Percentiles rank a stretch among this genome's conserved stretches.
Conservation (phyloP, 1,140 invertebrate species). For the Nomia melanderi region DNA sequence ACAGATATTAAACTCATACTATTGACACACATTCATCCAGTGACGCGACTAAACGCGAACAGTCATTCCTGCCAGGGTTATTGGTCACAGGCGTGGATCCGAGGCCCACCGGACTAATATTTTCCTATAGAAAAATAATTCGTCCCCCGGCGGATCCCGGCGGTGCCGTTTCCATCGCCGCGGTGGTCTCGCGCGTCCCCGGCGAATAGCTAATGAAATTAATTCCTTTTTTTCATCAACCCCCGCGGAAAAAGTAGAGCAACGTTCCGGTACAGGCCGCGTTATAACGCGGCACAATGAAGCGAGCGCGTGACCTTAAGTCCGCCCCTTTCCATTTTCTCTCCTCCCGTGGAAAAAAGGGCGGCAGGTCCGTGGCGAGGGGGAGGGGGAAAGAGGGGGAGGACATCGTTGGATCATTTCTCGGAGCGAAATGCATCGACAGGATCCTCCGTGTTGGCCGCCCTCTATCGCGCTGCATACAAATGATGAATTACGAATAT, state of each 20-base stretch:
- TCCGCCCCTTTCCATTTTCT: slow-evolving; percentile 22
- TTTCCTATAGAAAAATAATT: slow-evolving; percentile 54
- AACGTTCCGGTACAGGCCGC: not conserved
- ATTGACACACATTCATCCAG: not conserved
- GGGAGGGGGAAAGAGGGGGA: not conserved
- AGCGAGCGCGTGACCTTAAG: slow-evolving; percentile 32
- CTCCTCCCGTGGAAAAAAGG: not conserved
- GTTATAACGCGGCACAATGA: slow-evolving; percentile 11
- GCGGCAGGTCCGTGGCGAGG: not conserved
- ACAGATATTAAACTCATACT: slow-evolving; percentile 13
- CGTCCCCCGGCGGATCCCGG: slow-evolving; percentile 32
- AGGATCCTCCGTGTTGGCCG: slow-evolving; percentile 60
- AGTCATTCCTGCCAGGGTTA: slow-evolving; percentile 6
- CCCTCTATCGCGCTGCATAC: slow-evolving; percentile 76
- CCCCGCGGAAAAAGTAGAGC: slow-evolving; percentile 25
- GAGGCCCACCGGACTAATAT: slow-evolving; percentile 24
- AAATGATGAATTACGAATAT: slow-evolving; percentile 81
- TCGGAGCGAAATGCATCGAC: slow-evolving; percentile 56
- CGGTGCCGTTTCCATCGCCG: slow-evolving; percentile 27
- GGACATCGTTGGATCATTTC: slow-evolving; percentile 65
- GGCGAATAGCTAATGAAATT: slow-evolving; percentile 64
- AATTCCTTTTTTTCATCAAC: slow-evolving; percentile 53
- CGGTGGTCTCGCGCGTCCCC: slow-evolving; percentile 23
- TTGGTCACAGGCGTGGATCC: not conserved
- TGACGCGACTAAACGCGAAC: slow-evolving; percentile 10